These are phyloP conservation scores for Apoda limacodes DNA, from an alignment of 2,888 invertebrate species.

Conservation along the genomic window DNA sequence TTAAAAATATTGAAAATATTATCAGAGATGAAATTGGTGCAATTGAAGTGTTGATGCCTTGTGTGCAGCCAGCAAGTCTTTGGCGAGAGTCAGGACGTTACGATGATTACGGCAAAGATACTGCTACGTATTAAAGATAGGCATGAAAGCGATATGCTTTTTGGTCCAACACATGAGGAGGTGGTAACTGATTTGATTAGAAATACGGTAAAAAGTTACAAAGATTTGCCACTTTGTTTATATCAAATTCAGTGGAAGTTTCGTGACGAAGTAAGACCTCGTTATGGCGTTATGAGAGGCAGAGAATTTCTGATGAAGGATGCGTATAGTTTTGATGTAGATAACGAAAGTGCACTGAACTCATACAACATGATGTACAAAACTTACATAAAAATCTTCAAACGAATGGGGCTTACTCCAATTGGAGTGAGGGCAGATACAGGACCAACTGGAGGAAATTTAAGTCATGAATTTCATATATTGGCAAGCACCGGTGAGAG, in stretches of 20 bases:
- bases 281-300: slow-evolving; percentile 81
- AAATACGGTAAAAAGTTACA: slow-evolving; percentile 4
- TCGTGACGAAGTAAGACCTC: slow-evolving; percentile 86
- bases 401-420: slow-evolving; percentile 1
- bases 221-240: slow-evolving; percentile 4
- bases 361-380: slow-evolving; percentile 4
- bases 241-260: slow-evolving; percentile 83
- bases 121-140: slow-evolving; percentile 4
- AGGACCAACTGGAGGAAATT: slow-evolving; percentile 4
- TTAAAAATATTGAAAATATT: slow-evolving; percentile 7
- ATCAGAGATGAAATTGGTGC: slow-evolving; percentile 7
- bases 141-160: no score
- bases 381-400: slow-evolving; percentile 4
- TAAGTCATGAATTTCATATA: slow-evolving; percentile 4
- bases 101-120: slow-evolving; percentile 5
- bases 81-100: slow-evolving; percentile 7
- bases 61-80: slow-evolving; percentile 3
- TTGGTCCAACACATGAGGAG: slow-evolving; percentile 9
- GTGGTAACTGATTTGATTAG: slow-evolving; percentile 6
- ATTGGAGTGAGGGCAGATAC: slow-evolving; percentile 2
- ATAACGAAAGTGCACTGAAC: slow-evolving; percentile 2
- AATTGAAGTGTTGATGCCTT: slow-evolving; percentile 7
- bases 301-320: slow-evolving; percentile 94
- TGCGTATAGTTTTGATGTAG: slow-evolving; percentile 90
- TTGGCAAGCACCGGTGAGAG: slow-evolving; percentile 4